Conservation (phyloP, 1,140 invertebrate species). For the Gryllus bimaculatus region DNA sequence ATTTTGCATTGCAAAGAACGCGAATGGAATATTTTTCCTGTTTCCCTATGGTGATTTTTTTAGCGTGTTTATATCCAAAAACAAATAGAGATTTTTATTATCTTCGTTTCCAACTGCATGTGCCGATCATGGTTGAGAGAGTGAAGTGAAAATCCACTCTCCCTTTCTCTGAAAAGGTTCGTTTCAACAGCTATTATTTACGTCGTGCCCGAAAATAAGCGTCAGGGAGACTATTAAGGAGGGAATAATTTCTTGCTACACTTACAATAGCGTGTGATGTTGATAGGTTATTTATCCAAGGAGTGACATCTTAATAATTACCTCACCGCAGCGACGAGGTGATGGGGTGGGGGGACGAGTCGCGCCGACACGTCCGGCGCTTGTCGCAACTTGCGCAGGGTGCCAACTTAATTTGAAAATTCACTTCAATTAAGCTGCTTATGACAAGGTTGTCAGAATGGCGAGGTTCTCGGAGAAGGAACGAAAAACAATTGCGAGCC, state of each 20-base stretch:
- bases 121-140: not conserved
- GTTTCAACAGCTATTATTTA: not conserved
- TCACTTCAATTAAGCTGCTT: not conserved
- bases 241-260: not conserved
- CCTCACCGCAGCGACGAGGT: not conserved
- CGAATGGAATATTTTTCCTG: not conserved
- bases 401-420: not conserved
- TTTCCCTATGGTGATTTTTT: not conserved
- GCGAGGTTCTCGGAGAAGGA: not conserved
- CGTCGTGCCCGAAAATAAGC: not conserved
- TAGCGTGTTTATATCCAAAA: not conserved
- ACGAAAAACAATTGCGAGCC: not conserved
- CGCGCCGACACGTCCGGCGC: not conserved
- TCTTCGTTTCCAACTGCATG: not conserved
- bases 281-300: constrained; percentile 5
- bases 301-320: not conserved
- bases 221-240: not conserved
- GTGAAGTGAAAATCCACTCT: not conserved
- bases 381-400: not conserved
- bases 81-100: not conserved
- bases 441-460: not conserved
- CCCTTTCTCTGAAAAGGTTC: not conserved
- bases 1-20: not conserved
- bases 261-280: not conserved
- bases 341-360: not conserved